phyloP scores from a whole-genome alignment of 2,113 vertebrate species.

The Phaetusa simplex region DNA sequence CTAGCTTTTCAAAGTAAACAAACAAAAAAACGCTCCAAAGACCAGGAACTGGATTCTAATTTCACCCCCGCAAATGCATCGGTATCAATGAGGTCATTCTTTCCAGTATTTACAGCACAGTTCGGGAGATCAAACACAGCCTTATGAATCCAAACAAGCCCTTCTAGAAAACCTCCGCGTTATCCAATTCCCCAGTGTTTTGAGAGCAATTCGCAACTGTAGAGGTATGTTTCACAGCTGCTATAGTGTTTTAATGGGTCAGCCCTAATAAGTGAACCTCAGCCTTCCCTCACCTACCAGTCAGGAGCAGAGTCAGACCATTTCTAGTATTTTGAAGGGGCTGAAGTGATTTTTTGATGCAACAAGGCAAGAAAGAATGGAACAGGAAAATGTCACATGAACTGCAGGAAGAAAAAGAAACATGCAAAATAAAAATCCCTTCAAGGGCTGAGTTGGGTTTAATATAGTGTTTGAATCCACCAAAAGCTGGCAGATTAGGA shows the following conservation, averaged over 20 bases:
- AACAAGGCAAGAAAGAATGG: neutral
- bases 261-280: neutral
- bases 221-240: neutral
- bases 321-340: neutral
- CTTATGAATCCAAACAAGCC: neutral
- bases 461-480: neutral
- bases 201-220: neutral
- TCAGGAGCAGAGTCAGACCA: neutral
- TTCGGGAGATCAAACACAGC: neutral
- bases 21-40: neutral
- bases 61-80: neutral
- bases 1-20: neutral
- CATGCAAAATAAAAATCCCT: neutral
- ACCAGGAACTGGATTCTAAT: neutral
- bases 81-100: neutral
- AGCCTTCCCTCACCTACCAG: neutral
- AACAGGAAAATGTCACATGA: neutral
- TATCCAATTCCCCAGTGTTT: neutral
- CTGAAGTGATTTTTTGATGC: neutral
- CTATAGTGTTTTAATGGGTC: neutral
- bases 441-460: neutral
- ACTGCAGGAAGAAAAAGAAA: neutral
- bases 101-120: neutral
- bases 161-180: neutral
- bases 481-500: constrained; percentile 8